Evolutionary conservation across 2,888 invertebrate genomes (phyloP).

Genomic region (Melieria crassipennis): DNA sequence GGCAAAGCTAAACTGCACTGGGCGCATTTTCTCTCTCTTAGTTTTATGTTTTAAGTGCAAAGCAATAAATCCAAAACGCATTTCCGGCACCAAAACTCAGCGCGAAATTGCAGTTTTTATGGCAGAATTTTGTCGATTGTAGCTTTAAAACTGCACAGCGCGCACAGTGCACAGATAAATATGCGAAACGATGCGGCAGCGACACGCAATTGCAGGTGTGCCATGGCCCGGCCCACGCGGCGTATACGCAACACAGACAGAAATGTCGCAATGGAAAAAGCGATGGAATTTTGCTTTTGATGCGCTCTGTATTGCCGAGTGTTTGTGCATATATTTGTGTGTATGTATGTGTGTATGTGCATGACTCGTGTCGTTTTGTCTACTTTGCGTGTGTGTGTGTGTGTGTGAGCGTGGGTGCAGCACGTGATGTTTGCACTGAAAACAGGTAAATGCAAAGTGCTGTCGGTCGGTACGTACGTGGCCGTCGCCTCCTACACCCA

Average conservation of each 20-base stretch:
- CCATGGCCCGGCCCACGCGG: conserved; percentile 1
- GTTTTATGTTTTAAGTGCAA: no score
- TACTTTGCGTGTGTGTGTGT: background rate
- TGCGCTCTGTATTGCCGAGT: no score
- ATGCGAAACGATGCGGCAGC: background rate
- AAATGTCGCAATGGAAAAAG: background rate
- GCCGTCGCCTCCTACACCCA: background rate
- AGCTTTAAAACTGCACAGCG: no score
- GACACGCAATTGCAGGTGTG: conserved; percentile 3
- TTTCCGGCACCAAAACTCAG: no score
- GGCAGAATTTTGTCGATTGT: no score
- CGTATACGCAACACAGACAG: conserved; percentile 17
- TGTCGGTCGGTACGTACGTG: background rate
- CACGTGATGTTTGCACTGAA: conserved; percentile 4
- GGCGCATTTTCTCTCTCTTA: no score
- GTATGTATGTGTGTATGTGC: background rate
- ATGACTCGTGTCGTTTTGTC: background rate
- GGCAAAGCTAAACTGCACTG: no score
- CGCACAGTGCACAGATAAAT: background rate
- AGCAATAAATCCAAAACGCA: no score
- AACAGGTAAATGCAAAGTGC: background rate
- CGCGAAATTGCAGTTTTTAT: no score
- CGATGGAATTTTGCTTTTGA: background rate
- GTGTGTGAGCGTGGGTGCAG: conserved; percentile 11
- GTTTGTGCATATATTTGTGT: background rate